Evolutionary conservation across 2,113 vertebrate genomes (phyloP), one percentile per base, ranked within the genome.

Genomic region (Nannospalax galili): DNA sequence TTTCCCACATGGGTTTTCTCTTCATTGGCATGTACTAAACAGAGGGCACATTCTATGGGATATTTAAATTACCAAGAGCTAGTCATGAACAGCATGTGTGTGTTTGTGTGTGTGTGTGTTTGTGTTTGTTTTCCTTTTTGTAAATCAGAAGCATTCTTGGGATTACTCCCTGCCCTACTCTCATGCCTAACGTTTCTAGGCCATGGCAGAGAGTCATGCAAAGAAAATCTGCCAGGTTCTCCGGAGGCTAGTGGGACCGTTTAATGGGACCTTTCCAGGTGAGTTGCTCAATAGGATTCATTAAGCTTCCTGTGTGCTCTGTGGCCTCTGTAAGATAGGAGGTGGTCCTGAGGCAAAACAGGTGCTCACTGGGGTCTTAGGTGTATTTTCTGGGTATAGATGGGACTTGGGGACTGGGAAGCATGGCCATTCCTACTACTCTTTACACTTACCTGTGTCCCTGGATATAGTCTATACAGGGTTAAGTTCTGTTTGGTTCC

Each of bases 401-500:
- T 30, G 26, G 3, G 52, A 60, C 60, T 73, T 56, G n/a, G 45
- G 48, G 48, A n/a, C 42, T 52, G 26, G 48, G 37, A 72, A 48
- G 42, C 6, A 22, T 6, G 4, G 12, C n/a, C 1, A 70, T 56
- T 77, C 22, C 64, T n/a, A 10, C n/a, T 12, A 3, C 81, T 19
- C 22, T 26, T 77, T 45, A 56, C 90, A 69, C 20, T 84, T 48
- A 37, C 60, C 56, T 22, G n/a, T 62, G 40, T 65, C 84, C 62
- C 32, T 37, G 1, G 91, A 72, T 52, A 90, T 12, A 64, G 14
- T 86, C 79, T 84, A 42, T 9, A 92, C 16, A 58, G 35, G 64
- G 70, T 93, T 37, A 84, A 94, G n/a, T 78, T 91, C 60, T 45
- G 87, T 73, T 77, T 95, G 95, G 92, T 94, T 75, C 45, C 35